Evolutionary conservation across 1,140 invertebrate genomes (phyloP).

Genomic region (Probaryconus sp.): DNA sequence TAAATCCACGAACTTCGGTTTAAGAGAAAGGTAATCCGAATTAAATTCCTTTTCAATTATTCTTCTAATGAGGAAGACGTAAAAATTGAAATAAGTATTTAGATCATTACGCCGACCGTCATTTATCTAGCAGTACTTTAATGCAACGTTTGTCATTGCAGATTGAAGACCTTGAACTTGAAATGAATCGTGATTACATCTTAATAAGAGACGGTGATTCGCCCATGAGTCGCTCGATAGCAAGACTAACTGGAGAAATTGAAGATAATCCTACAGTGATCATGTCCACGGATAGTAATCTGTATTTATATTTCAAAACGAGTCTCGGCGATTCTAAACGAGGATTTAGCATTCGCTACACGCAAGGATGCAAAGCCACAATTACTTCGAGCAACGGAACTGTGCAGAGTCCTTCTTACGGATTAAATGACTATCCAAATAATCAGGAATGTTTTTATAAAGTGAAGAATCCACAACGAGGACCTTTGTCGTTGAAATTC

Average conservation of each 20-base stretch:
- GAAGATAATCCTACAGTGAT: conserved; percentile 90
- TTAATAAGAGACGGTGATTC: conserved; percentile 92
- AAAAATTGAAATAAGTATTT: too few relatives aligned
- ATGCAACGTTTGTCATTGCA: conserved; percentile 64
- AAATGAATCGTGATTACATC: conserved; percentile 90
- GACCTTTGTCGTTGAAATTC: conserved; percentile 92
- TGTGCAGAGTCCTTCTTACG: conserved; percentile 91
- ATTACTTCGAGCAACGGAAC: conserved; percentile 89
- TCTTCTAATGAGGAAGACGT: too few relatives aligned
- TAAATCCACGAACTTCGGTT: too few relatives aligned
- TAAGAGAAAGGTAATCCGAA: too few relatives aligned
- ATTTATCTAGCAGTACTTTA: too few relatives aligned
- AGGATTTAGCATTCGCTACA: conserved; percentile 94
- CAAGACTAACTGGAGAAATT: conserved; percentile 87
- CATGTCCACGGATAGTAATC: conserved; percentile 91
- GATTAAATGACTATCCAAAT: conserved; percentile 90
- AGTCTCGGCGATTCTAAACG: conserved; percentile 91
- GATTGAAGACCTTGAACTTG: conserved; percentile 93
- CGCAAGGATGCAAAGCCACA: conserved; percentile 91
- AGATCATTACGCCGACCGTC: too few relatives aligned
- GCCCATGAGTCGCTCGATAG: conserved; percentile 90
- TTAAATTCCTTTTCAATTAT: too few relatives aligned
- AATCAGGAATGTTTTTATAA: conserved; percentile 95
- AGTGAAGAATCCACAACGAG: conserved; percentile 89
- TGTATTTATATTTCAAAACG: conserved; percentile 96